Evolutionary conservation across 2,888 invertebrate species (phyloP).

Genomic region (Eurois occulta): DNA sequence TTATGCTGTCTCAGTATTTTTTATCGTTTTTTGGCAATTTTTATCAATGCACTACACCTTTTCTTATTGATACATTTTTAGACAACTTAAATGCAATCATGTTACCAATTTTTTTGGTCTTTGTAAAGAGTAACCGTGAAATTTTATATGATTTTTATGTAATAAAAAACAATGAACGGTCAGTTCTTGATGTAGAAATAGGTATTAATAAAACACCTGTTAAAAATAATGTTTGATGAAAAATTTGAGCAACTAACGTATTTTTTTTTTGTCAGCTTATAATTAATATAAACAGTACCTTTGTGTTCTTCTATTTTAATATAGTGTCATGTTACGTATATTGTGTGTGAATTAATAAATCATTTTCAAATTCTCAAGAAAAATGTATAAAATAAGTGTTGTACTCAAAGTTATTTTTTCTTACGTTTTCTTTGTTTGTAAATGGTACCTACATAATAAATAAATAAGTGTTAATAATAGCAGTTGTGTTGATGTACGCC

Average conservation of each 20-base stretch:
- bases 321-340: no score
- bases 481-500: no score
- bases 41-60: not conserved
- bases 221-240: not conserved
- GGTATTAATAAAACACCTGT: not conserved
- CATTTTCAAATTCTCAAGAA: not conserved
- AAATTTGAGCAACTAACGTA: no score
- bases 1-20: slow-evolving; percentile 8
- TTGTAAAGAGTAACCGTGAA: slow-evolving; percentile 28
- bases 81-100: slow-evolving; percentile 19
- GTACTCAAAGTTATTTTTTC: not conserved
- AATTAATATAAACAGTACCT: no score
- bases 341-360: no score
- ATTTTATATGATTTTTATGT: slow-evolving; percentile 29
- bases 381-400: not conserved
- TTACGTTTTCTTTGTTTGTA: not conserved
- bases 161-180: not conserved
- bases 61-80: slow-evolving; percentile 6
- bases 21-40: not conserved
- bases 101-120: slow-evolving; percentile 11
- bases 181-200: not conserved
- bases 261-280: not conserved
- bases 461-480: not conserved
- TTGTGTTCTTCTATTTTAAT: no score
- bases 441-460: not conserved